Evolutionary conservation across 2,888 invertebrate species (phyloP), one percentile per base, ranked within the genome.

Genomic region (Gastrophysa polygoni): DNA sequence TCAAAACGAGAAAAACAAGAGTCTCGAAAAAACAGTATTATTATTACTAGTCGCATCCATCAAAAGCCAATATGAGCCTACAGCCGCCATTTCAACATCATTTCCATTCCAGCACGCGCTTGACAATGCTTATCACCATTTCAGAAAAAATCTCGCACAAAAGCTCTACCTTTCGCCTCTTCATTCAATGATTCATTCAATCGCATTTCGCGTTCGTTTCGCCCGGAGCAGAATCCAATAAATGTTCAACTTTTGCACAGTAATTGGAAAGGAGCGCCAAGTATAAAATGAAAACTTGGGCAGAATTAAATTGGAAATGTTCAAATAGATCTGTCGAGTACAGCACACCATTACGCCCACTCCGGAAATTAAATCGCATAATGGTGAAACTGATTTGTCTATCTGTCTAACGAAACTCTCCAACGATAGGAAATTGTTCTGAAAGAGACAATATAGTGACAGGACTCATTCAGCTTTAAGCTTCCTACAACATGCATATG

Each of bases 281-380:
- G 60, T 54, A 55, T 34, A 17, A 55, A 68, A 64, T 67, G 57
- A 64, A 59, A 64, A 64, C 50, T 62, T 63, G 57, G 56, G 58
- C 63, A 50, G 54, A 63, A 56, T 55, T 71, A 70, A 71, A 71
- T 71, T 73, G 73, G 64, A 72, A 71, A 66, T 61, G 71, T 68
- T 71, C 60, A 67, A 68, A 70, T 69, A 69, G 68, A 69, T 73
- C 71, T 73, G 73, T 73, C 73, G 65, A 60, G 61, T 67, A 64
- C 73, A 38, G 38, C 38, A 73, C 67, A 64, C 70, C 66, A 69
- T 68, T 67, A 71, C 73, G 68, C 71, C 73, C 73, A 70, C 72
- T 68, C 58, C 43, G 66, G 67, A 72, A 73, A 74, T 74, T 73
- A 67, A 73, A 74, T 73, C 72, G 71, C 66, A 68, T 68, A 70